phyloP scores from a whole-genome alignment of 2,113 vertebrate genomes.

The Chionis minor region DNA sequence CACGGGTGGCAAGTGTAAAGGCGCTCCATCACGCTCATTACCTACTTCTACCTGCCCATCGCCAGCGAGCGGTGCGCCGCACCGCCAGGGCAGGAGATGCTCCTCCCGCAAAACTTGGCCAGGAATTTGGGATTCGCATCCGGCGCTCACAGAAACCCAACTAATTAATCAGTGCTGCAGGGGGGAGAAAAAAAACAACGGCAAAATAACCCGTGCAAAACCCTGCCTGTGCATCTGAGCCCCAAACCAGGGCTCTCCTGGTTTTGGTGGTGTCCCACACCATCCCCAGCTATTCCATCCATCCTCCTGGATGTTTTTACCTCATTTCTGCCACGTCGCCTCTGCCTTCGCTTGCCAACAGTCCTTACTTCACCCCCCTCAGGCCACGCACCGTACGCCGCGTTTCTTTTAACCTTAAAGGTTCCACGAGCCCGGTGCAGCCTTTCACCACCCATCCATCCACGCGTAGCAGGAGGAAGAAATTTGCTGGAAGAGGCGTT shows the following conservation, averaged over 20 bases:
- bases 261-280: neutral
- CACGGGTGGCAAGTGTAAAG: neutral
- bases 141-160: neutral
- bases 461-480: accelerated
- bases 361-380: neutral
- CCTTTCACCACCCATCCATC: neutral
- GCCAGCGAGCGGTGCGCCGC: neutral
- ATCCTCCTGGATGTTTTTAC: accelerated
- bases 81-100: neutral
- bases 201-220: neutral
- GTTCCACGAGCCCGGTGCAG: neutral
- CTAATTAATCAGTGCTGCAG: neutral
- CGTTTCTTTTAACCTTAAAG: neutral
- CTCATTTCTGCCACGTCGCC: neutral
- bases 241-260: too few relatives aligned
- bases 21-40: neutral
- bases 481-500: accelerated
- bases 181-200: neutral
- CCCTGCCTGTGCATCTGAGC: accelerated
- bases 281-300: neutral
- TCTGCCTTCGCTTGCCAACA: neutral
- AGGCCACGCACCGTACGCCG: accelerated
- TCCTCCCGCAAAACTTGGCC: neutral
- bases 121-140: neutral
- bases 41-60: neutral